These are phyloP conservation scores for Pseudochirops cupreus DNA, from an alignment of 2,797 vertebrate species.

Conservation along the genomic window DNA sequence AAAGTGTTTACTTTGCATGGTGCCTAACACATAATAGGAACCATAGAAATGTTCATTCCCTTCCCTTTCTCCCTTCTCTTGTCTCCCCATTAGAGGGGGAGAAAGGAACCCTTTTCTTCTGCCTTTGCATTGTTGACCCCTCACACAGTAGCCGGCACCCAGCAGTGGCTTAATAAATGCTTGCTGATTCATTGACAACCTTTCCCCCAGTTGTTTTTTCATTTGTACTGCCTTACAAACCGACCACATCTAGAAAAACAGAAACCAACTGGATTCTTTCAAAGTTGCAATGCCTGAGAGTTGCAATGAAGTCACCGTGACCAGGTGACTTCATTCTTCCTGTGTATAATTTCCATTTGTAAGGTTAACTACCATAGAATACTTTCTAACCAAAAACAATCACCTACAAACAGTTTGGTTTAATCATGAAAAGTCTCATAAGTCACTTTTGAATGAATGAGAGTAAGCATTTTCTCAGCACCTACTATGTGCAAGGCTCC, in stretches of 20 bases:
- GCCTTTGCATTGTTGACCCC: neutral
- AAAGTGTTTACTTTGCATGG: neutral
- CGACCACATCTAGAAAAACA: slow-evolving; percentile 23
- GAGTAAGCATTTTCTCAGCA: too few species aligned
- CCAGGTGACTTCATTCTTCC: slow-evolving; percentile 62
- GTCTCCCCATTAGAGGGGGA: neutral
- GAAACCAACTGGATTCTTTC: neutral
- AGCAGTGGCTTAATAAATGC: neutral
- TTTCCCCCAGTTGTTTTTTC: neutral
- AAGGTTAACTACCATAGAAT: slow-evolving; percentile 49
- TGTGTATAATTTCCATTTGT: slow-evolving; percentile 65
- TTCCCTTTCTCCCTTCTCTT: neutral
- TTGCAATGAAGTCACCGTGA: neutral
- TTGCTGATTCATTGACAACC: neutral
- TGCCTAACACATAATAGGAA: neutral
- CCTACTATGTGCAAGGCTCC: too few species aligned
- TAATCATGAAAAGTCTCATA: slow-evolving; percentile 68
- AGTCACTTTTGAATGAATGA: slow-evolving; percentile 15
- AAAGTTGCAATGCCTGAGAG: slow-evolving; percentile 33
- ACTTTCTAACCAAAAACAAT: slow-evolving; percentile 65
- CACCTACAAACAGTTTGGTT: slow-evolving; percentile 67
- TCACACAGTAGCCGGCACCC: neutral
- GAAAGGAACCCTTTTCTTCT: neutral
- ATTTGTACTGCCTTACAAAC: neutral
- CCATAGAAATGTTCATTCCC: neutral